Percentiles rank a stretch among this genome's conserved stretches.
Conservation (phyloP, 2,888 invertebrate genomes). For the Alloplasta piceator region DNA sequence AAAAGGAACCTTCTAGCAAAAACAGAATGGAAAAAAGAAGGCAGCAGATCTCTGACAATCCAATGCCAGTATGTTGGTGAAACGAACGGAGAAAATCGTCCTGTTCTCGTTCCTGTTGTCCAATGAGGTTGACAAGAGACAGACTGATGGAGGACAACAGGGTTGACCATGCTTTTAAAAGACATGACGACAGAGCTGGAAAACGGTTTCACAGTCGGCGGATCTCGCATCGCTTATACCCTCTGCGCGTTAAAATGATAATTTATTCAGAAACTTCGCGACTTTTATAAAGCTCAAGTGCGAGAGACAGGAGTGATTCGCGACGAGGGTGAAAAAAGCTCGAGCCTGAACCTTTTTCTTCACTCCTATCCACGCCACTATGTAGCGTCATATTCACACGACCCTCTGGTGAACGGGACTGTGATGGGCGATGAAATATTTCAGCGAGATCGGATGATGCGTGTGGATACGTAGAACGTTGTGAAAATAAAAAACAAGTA, state of each 20-base stretch:
- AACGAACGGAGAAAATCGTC: background rate
- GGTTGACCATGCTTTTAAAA: conserved; percentile 77
- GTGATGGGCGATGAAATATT: conserved; percentile 39
- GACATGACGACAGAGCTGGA: conserved; percentile 75
- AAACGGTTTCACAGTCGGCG: background rate
- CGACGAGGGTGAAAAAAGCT: conserved; percentile 44
- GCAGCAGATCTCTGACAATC: background rate
- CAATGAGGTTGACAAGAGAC: conserved; percentile 23
- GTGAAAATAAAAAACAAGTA: background rate
- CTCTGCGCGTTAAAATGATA: conserved; percentile 69
- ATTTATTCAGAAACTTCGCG: conserved; percentile 77
- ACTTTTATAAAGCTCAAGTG: conserved; percentile 74
- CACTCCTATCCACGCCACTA: conserved; percentile 17
- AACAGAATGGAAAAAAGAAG: conserved; percentile 6
- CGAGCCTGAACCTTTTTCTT: conserved; percentile 52
- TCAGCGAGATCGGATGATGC: conserved; percentile 27
- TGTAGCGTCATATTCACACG: conserved; percentile 16
- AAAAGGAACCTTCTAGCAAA: conserved; percentile 21
- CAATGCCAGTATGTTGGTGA: background rate
- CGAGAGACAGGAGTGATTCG: conserved; percentile 66
- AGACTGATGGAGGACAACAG: conserved; percentile 20
- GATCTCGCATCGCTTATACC: conserved; percentile 43
- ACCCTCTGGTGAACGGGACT: conserved; percentile 29
- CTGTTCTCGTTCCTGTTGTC: background rate
- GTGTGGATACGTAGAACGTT: conserved; percentile 16